phyloP scores from a whole-genome alignment of 2,888 invertebrate genomes.

The Plagiodera versicolora region DNA sequence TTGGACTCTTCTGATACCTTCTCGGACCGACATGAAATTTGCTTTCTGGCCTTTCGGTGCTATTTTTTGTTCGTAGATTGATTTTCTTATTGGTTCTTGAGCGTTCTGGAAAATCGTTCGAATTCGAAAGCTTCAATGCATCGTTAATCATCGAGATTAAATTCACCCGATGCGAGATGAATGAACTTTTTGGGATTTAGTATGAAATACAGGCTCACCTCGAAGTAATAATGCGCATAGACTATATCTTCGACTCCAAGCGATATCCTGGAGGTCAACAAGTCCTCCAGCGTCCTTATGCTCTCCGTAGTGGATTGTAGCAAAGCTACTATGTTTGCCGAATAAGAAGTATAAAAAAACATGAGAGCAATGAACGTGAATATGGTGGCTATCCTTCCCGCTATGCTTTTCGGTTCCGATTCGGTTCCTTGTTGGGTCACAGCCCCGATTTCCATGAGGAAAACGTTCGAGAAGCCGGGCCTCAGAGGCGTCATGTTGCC shows the following conservation, averaged over 20 bases:
- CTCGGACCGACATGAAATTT: slow-evolving; percentile 61
- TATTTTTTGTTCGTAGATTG: slow-evolving; percentile 55
- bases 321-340: slow-evolving; percentile 69
- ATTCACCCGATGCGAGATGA: no score
- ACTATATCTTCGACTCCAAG: slow-evolving; percentile 65
- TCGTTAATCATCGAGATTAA: no score
- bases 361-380: slow-evolving; percentile 53
- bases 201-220: slow-evolving; percentile 58
- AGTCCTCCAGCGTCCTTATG: slow-evolving; percentile 59
- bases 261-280: slow-evolving; percentile 62
- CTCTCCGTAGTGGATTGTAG: slow-evolving; percentile 65
- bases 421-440: slow-evolving; percentile 57
- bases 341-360: slow-evolving; percentile 67
- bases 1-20: slow-evolving; percentile 62
- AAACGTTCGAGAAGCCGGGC: slow-evolving; percentile 41
- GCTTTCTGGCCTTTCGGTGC: slow-evolving; percentile 61
- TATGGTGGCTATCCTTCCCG: slow-evolving; percentile 54
- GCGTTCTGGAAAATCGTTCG: slow-evolving; percentile 56
- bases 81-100: slow-evolving; percentile 63
- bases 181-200: no score
- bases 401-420: slow-evolving; percentile 52
- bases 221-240: slow-evolving; percentile 62
- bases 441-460: slow-evolving; percentile 55
- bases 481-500: slow-evolving; percentile 25
- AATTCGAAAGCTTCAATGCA: no score